Percentiles rank a stretch among this genome's conserved stretches.
These are phyloP conservation scores for Muscicapa comitata DNA, from an alignment of 2,797 vertebrate species.

Conservation along the genomic window DNA sequence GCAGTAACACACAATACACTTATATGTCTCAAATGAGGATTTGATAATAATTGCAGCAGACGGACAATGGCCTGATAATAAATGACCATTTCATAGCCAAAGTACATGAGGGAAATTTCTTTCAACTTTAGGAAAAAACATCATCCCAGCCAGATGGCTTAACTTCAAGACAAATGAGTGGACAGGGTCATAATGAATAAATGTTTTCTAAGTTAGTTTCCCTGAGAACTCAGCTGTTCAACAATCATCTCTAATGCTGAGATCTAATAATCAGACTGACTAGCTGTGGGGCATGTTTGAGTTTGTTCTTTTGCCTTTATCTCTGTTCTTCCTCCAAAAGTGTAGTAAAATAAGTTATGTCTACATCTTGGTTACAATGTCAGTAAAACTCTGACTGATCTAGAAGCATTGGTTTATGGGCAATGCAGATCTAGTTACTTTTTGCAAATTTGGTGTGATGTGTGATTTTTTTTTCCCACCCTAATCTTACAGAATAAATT, in stretches of 20 bases:
- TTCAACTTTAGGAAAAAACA: background rate
- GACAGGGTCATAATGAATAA: background rate
- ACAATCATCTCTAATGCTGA: background rate
- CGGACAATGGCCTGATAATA: background rate
- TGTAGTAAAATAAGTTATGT: background rate
- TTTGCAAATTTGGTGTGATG: background rate
- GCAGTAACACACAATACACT: background rate
- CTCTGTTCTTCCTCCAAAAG: background rate
- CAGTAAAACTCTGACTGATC: background rate
- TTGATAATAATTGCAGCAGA: background rate
- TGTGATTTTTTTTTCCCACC: rapidly evolving
- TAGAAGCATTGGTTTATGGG: background rate
- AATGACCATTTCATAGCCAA: background rate
- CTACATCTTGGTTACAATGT: background rate
- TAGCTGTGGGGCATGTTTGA: background rate
- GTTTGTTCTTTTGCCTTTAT: background rate
- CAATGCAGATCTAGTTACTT: background rate
- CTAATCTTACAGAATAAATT: background rate
- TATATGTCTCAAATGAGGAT: background rate
- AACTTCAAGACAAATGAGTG: background rate
- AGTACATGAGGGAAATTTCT: background rate
- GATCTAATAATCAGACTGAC: background rate
- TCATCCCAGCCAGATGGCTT: background rate
- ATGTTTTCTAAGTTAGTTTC: background rate
- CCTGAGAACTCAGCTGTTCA: background rate